Base-by-base conservation (phyloP, 2,113 vertebrate species). In the Xyliphius kryptos region DNA sequence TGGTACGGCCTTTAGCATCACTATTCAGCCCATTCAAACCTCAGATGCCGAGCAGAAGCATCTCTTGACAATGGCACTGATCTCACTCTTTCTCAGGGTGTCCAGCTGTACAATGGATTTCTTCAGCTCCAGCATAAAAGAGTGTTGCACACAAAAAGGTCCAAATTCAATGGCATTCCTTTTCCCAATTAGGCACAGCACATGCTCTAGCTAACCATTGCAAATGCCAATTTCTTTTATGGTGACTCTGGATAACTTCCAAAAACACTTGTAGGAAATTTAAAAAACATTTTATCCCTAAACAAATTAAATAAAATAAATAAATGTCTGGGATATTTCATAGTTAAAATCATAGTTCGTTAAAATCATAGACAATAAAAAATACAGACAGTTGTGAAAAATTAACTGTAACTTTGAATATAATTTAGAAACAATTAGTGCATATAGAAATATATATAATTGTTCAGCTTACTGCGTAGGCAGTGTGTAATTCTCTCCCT, bases 111-210 rank as follows among this genome's bases (percentile, higher is more conserved):
- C 87, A 87, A 87, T 86, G 71, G 81, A 83, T 79, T 84, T 87
- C 80, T 81, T 84, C 66, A 79, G 80, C 67, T 63, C 71, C 56
- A 50, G 66, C 70, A 88, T 82, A 89, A 87, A 85, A 78, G 87
- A 79, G 74, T 68, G 74, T 78, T 72, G 70, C 37, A 60, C 69
- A 76, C 77, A 79, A 83, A 75, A 71, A 69, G 74, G 66, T 74
- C 79, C 82, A 82, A 67, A 81, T 85, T 88, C 80, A 86, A 86
- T 83, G 82, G 80, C 83, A 86, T 85, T 87, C 83, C 83, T 78
- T 54, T 66, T 67, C 76, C 80, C 81, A 87, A 87, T 85, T 65
- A 55, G 71, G 62, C 67, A 51, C 48, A 78, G 73, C 81, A 81
- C 76, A 81, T 77, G 70, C 67, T 66, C 75, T 67, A 65, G 43